Percentiles rank a stretch among this genome's conserved stretches.
phyloP scores from a whole-genome alignment of 2,113 vertebrate species.

The Corydoras sp. region DNA sequence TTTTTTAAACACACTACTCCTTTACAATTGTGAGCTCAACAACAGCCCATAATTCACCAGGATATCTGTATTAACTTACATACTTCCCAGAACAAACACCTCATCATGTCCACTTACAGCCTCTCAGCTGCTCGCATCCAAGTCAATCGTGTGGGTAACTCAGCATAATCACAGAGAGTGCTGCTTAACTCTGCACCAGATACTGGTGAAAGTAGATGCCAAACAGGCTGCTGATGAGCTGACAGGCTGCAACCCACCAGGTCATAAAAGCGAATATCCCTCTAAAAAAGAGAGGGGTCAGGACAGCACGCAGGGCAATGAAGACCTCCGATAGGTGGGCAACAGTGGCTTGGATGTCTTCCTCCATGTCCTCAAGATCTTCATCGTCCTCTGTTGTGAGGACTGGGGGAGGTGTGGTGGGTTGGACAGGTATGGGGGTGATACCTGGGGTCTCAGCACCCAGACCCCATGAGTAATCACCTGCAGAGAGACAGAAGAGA shows the following conservation, averaged over 20 bases:
- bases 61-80: background rate
- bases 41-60: too few species aligned
- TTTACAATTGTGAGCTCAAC: too few species aligned
- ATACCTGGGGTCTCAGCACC: slow-evolving; percentile 47
- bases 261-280: slow-evolving; percentile 84
- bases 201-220: slow-evolving; percentile 95
- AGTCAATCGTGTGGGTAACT: background rate
- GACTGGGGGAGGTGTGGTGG: background rate
- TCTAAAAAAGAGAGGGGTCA: slow-evolving; percentile 77
- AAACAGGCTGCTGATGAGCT: slow-evolving; percentile 84
- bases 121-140: background rate
- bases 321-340: slow-evolving; percentile 68
- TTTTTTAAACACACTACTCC: background rate
- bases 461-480: slow-evolving; percentile 82
- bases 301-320: slow-evolving; percentile 60
- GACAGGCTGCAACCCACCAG: slow-evolving; percentile 92
- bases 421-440: slow-evolving; percentile 31
- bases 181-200: slow-evolving; percentile 71
- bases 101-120: background rate
- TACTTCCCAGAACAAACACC: background rate
- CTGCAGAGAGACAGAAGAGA: slow-evolving; percentile 52
- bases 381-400: slow-evolving; percentile 56
- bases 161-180: background rate
- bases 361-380: slow-evolving; percentile 55
- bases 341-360: slow-evolving; percentile 70